Conservation (phyloP, 2,113 vertebrate genomes). For the Gambusia holbrooki region DNA sequence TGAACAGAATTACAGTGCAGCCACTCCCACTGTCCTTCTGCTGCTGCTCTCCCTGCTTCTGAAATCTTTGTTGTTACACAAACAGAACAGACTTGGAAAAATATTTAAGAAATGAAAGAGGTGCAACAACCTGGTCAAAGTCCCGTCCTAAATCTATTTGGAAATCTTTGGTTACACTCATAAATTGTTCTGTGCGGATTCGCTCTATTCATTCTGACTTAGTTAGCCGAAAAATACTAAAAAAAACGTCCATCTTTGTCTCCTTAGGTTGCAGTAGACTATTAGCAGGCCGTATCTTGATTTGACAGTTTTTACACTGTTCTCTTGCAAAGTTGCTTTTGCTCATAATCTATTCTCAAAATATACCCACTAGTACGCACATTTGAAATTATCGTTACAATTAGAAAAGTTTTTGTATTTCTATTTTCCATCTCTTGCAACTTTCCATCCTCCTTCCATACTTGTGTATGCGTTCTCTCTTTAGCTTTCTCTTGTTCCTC, state of each 20-base stretch:
- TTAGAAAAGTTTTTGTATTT: not conserved
- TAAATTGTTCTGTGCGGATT: too few species aligned
- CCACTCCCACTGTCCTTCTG: conserved; percentile 46
- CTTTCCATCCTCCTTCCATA: not conserved
- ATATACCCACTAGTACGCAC: not conserved
- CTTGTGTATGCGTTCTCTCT: not conserved
- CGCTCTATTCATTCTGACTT: too few species aligned
- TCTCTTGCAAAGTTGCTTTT: not conserved
- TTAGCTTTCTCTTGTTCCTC: not conserved
- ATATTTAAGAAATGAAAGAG: not conserved
- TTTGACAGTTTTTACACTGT: not conserved
- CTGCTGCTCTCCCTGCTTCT: conserved; percentile 12
- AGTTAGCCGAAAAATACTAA: too few species aligned
- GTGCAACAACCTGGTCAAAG: not conserved
- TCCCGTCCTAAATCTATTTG: not conserved
- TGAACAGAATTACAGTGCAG: conserved; percentile 63
- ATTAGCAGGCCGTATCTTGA: not conserved
- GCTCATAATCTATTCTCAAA: not conserved
- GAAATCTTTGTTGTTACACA: not conserved
- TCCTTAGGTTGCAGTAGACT: too few species aligned
- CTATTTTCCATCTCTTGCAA: not conserved
- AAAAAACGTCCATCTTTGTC: too few species aligned
- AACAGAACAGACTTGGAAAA: not conserved
- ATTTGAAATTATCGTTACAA: too few species aligned
- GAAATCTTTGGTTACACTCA: not conserved